These are phyloP conservation scores for Petrolisthes manimaculis DNA, from an alignment of 2,888 invertebrate genomes.

Conservation along the genomic window DNA sequence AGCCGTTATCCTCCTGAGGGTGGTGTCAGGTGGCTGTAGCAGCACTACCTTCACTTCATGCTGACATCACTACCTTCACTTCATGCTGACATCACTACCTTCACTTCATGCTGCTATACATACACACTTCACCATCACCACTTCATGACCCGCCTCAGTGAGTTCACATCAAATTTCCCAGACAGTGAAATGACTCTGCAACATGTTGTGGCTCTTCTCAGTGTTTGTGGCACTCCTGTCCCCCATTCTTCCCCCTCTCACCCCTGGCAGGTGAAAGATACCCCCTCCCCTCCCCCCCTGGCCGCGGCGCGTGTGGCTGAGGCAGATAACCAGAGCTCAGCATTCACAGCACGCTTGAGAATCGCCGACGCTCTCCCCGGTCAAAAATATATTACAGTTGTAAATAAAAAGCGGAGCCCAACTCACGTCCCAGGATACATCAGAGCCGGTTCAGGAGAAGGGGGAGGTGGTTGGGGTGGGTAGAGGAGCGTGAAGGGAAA, in stretches of 20 bases:
- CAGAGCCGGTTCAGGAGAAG: constrained; percentile 25
- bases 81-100: no score
- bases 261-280: neutral
- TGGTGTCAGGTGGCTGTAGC: no score
- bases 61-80: no score
- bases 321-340: constrained; percentile 38
- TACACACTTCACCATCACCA: no score
- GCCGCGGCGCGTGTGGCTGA: constrained; percentile 28
- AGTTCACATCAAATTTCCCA: neutral
- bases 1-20: no score
- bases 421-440: constrained; percentile 49
- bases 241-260: neutral
- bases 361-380: constrained; percentile 53
- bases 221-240: neutral
- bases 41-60: no score
- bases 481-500: neutral
- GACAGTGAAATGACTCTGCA: neutral
- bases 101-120: no score
- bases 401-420: constrained; percentile 47
- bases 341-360: constrained; percentile 49
- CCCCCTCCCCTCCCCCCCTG: neutral
- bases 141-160: neutral
- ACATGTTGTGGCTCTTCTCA: neutral
- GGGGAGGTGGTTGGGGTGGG: neutral
- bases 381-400: constrained; percentile 55